phyloP scores from a whole-genome alignment of 2,113 vertebrate genomes.

The Colaptes auratus region DNA sequence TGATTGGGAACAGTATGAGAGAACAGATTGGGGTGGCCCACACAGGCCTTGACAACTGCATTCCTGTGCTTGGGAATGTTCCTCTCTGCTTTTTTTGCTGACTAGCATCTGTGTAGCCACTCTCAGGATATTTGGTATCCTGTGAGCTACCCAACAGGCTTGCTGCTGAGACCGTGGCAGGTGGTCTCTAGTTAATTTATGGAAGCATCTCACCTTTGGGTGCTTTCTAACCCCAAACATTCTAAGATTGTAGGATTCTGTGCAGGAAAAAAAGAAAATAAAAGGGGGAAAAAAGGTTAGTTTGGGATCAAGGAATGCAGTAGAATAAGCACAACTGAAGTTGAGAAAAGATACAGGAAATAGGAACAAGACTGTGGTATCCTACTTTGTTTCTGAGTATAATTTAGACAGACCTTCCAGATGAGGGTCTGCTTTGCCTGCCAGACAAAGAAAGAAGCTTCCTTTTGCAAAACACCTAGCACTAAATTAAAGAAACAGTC shows the following conservation, averaged over 20 bases:
- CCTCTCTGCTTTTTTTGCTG: not conserved
- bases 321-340: not conserved
- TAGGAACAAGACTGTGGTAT: not conserved
- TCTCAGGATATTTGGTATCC: not conserved
- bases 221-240: too few species aligned
- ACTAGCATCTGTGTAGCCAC: too few species aligned
- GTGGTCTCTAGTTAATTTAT: not conserved
- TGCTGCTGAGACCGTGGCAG: not conserved
- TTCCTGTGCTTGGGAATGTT: not conserved
- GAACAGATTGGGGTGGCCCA: not conserved
- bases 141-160: not conserved
- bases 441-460: not conserved
- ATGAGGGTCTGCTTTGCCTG: not conserved
- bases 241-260: not conserved
- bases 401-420: not conserved
- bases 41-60: rapidly evolving
- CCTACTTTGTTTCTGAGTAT: not conserved
- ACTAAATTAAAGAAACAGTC: not conserved
- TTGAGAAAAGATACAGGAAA: not conserved
- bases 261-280: not conserved
- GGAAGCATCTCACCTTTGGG: not conserved
- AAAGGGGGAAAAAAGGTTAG: not conserved
- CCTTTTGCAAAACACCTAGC: not conserved
- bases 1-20: not conserved
- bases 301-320: not conserved